Conservation (phyloP, 2,113 vertebrate genomes). For the Elachura formosa region DNA sequence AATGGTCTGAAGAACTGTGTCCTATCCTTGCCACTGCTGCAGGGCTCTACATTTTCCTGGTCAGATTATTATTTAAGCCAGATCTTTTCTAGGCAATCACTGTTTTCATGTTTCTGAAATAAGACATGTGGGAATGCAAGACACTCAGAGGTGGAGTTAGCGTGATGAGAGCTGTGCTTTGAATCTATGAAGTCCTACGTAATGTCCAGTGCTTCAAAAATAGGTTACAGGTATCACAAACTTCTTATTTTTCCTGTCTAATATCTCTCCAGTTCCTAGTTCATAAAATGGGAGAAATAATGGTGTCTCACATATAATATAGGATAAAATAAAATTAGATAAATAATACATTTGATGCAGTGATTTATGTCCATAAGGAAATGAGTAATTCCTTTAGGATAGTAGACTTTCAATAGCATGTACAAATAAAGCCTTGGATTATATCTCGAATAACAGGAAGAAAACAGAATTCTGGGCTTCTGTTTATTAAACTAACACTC, state of each 20-base stretch:
- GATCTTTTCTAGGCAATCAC: background rate
- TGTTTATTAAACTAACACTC: background rate
- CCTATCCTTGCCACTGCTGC: background rate
- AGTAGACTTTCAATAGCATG: background rate
- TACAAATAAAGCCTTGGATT: background rate
- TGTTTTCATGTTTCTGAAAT: background rate
- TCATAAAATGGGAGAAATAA: background rate
- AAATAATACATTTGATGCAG: background rate
- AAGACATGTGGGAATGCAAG: background rate
- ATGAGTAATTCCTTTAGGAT: background rate
- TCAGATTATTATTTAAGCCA: background rate
- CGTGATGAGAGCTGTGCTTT: background rate
- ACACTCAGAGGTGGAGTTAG: background rate
- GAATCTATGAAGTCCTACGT: background rate
- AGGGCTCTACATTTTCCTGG: background rate
- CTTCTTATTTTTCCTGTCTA: fast-evolving
- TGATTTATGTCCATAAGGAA: background rate
- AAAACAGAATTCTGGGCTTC: background rate
- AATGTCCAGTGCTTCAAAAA: background rate
- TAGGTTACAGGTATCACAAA: background rate
- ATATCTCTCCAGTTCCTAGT: background rate
- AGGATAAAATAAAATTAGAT: background rate
- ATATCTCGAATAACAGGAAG: background rate
- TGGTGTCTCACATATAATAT: background rate
- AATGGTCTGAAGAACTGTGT: background rate